These are phyloP conservation scores for Cerceris rybyensis DNA, from an alignment of 2,888 invertebrate species.

Conservation along the genomic window DNA sequence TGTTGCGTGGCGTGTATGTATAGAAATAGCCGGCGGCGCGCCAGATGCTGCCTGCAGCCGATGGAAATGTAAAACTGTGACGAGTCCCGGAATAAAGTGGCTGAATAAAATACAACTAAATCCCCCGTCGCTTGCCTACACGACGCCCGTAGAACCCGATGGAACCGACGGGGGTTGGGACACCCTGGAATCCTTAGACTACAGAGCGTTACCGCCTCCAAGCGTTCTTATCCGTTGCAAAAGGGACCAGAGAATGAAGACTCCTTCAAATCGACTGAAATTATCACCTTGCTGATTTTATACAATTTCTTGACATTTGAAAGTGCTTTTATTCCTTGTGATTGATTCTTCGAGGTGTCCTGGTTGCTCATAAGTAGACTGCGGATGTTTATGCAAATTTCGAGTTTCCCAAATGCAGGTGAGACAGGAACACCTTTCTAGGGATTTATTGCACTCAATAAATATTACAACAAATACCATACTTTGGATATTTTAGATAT, in stretches of 20 bases:
- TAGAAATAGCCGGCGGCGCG: slow-evolving; percentile 73
- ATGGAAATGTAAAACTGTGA: slow-evolving; percentile 80
- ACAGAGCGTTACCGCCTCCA: slow-evolving; percentile 43
- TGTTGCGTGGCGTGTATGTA: slow-evolving; percentile 49
- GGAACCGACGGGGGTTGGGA: slow-evolving; percentile 29
- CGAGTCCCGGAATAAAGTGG: slow-evolving; percentile 80
- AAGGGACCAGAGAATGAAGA: background rate
- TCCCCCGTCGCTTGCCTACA: slow-evolving; percentile 65
- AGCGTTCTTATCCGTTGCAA: slow-evolving; percentile 38
- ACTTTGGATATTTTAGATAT: too few species aligned
- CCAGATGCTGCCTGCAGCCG: slow-evolving; percentile 75
- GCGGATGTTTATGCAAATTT: too few species aligned
- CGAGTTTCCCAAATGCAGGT: too few species aligned
- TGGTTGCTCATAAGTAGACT: too few species aligned
- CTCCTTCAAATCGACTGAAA: too few species aligned
- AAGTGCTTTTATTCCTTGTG: too few species aligned
- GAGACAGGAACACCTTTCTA: too few species aligned
- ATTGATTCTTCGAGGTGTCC: too few species aligned
- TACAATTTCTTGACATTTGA: too few species aligned
- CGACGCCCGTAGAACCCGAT: slow-evolving; percentile 39
- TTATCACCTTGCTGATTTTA: too few species aligned
- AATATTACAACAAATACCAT: too few species aligned
- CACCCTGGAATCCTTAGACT: slow-evolving; percentile 37
- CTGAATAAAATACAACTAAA: slow-evolving; percentile 80
- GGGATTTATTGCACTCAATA: too few species aligned